phyloP scores from a whole-genome alignment of 2,888 invertebrate species.

The Tyria jacobaeae region DNA sequence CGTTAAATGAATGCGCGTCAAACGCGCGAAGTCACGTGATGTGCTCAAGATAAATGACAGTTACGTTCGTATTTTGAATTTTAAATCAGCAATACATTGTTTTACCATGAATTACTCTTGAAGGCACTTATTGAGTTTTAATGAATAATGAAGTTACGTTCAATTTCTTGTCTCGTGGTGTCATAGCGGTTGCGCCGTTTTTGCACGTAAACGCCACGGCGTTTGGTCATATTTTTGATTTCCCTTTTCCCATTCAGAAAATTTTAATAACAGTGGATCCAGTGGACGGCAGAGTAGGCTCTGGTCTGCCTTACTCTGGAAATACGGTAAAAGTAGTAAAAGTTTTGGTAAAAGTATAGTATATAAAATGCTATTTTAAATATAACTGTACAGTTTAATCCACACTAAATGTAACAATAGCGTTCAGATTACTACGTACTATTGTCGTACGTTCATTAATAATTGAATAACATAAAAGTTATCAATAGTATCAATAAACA shows the following conservation, averaged over 20 bases:
- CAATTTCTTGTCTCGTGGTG: too few species aligned
- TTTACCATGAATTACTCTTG: slow-evolving; percentile 28
- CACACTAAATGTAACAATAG: neutral
- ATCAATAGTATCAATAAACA: slow-evolving; percentile 5
- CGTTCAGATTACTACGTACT: neutral
- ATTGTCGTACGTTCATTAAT: neutral
- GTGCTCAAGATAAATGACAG: slow-evolving; percentile 47
- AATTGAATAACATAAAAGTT: slow-evolving; percentile 13
- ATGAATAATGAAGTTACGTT: too few species aligned
- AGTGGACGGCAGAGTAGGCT: too few species aligned
- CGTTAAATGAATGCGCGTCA: slow-evolving; percentile 47
- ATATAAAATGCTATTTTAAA: neutral
- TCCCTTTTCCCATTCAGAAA: too few species aligned
- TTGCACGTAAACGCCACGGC: too few species aligned
- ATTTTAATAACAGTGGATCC: too few species aligned
- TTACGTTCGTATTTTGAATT: slow-evolving; percentile 51
- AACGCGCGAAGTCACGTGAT: slow-evolving; percentile 50
- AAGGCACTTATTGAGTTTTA: slow-evolving; percentile 20
- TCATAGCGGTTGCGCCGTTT: too few species aligned
- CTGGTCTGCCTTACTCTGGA: too few species aligned
- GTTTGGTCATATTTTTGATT: too few species aligned
- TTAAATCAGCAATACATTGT: slow-evolving; percentile 41
- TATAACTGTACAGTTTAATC: neutral
- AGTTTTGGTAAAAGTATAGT: too few species aligned
- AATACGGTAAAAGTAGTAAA: too few species aligned